Base-by-base conservation (phyloP, 2,113 vertebrate genomes). In the Irena cyanogastra region DNA sequence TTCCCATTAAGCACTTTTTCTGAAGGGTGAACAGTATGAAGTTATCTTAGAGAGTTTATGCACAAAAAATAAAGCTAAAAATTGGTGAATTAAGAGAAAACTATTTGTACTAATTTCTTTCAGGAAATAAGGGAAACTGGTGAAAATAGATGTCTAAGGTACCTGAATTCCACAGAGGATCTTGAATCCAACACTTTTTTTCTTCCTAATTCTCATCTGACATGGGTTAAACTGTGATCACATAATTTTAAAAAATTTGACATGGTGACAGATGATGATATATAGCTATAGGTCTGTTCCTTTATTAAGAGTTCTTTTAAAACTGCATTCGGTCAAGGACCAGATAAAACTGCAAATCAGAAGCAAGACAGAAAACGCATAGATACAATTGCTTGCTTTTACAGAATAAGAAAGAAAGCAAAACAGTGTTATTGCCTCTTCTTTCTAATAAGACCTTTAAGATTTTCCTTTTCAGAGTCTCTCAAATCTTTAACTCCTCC, bases 311-410 rank as follows among this genome's bases (percentile, higher is more conserved):
- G 1, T 18, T 83, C 89, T 93, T 90, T 59, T 33, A 9, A 94
- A 83, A 50, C 18, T 77, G 60, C 56, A 45, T 83, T 95, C 71
- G 49, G 17, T 69, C 59, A 93, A 83, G 64, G 47, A 74, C 26
- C 54, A 92, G 72, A 87, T 81, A 94, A 74, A 95, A 87, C 59
- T 57, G 54, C 77, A 91, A 77, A 94, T 74, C 68, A 83, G 80
- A 93, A 85, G 65, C 63, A 91, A 90, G 88, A 89, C 2, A 61
- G 26, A 92, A 80, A 90, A 89, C 44, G 79, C 45, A 52, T 35
- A 56, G 16, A 82, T 76, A 45, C 42, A 89, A 69, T 6, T n/a
- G 13, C 61, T 71, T 82, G 47, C 20, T 87, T 75, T 86, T 86
- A 57, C 35, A 80, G 35, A 39, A 57, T 16, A 86, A 37, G 20